phyloP scores from a whole-genome alignment of 2,113 vertebrate genomes.

The Pteropus alecto region DNA sequence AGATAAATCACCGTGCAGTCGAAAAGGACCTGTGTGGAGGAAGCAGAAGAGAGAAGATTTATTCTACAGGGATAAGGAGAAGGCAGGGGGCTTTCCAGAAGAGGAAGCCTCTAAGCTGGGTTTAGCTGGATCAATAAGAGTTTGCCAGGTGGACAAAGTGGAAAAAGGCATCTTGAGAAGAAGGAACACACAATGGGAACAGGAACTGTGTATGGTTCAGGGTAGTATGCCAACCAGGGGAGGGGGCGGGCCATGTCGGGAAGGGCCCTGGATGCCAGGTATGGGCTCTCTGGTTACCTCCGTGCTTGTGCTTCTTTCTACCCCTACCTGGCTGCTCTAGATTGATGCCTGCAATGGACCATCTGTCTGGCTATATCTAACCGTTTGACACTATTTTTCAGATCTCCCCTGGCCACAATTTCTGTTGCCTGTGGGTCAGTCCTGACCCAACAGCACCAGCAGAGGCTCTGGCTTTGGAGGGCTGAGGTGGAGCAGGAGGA shows the following conservation, averaged over 20 bases:
- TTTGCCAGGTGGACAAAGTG: neutral
- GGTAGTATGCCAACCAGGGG: no score
- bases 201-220: neutral
- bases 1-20: no score
- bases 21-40: neutral
- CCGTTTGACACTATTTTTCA: neutral
- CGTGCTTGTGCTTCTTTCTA: neutral
- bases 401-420: neutral
- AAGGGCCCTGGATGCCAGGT: neutral
- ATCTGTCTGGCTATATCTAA: neutral
- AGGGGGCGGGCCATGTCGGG: neutral
- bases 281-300: neutral
- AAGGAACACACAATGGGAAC: neutral
- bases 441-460: accelerated
- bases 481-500: neutral
- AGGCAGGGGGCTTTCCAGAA: neutral
- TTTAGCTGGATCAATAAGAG: neutral
- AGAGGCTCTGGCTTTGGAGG: neutral
- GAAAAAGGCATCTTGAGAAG: neutral
- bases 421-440: neutral
- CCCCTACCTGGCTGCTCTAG: neutral
- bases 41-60: neutral
- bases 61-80: no score
- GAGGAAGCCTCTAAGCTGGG: neutral
- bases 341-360: neutral